Evolutionary conservation across 1,140 invertebrate species (phyloP), one percentile per base, ranked within the genome.

Genomic region (Parapsyche elsis): DNA sequence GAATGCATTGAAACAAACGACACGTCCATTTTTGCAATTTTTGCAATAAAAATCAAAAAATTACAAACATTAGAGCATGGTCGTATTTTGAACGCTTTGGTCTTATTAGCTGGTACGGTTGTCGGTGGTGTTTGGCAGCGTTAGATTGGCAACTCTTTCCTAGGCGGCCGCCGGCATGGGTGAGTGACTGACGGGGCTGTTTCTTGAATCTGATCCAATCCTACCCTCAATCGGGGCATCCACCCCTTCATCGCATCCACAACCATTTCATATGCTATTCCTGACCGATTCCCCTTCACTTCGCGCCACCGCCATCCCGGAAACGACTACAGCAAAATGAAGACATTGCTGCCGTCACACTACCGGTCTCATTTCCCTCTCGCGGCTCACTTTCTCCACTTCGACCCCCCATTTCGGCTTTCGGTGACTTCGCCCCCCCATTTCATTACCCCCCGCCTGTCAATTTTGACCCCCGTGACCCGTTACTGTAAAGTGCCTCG

Each of bases 131-230:
- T 53, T 14, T 21, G 26, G 49, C 49, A 53, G 1, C 12, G 49
- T 53, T 14, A 23, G 26, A 23, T 67, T 67, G 64, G 64, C 26
- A 67, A 5, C 14, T 67, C 64, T 67, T 67, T 67, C 64, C 24
- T 12, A 59, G 61, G 64, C 80, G 80, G 82, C 59, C 80, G 78
- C 76, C 82, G 80, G 70, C 71, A 83, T 83, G 82, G 82, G 82
- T 83, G 82, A 83, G 82, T 83, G 80, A 76, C 64, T 80, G 61
- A 44, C 46, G 49, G 46, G 19, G 45, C 44, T 26, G 23, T 7
- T 46, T 24, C 59, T 10, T 21, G 19, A 81, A 80, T 79, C 76
- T 64, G 44, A 10, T 53, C 70, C 77, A 80, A 77, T 74, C 71
- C 9, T 10, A 45, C 46, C 45, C 76, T n/a, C 30, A 38, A 80